Percentiles rank a stretch among this genome's conserved stretches.
These are phyloP conservation scores for Tricholaema leucomelas DNA, from an alignment of 2,113 vertebrate species.

Conservation along the genomic window DNA sequence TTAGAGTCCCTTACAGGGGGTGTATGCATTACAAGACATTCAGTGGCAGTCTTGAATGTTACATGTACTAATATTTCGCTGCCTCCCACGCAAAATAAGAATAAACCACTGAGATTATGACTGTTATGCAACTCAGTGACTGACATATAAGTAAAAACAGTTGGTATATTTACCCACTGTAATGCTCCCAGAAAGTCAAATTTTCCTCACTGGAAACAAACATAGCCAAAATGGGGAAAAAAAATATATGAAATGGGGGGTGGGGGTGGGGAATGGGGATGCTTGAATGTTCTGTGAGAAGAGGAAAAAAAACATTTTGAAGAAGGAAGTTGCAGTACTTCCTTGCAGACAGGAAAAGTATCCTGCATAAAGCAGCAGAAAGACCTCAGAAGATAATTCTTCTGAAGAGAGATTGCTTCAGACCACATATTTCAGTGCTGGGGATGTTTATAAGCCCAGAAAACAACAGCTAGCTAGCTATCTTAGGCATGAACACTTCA, in stretches of 20 bases:
- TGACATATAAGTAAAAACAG: not conserved
- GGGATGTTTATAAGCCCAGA: not conserved
- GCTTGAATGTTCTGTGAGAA: not conserved
- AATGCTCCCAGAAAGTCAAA: not conserved
- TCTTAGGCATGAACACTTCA: not conserved
- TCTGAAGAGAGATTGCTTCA: not conserved
- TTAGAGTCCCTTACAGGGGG: fast-evolving
- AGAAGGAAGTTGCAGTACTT: not conserved
- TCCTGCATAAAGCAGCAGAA: not conserved
- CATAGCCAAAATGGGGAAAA: not conserved
- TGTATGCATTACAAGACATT: not conserved
- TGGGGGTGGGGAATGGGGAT: too few species aligned
- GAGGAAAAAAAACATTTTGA: not conserved
- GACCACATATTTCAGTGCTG: not conserved
- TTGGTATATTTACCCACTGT: constrained; percentile 6
- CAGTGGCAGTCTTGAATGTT: not conserved
- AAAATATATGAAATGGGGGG: not conserved
- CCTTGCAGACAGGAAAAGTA: not conserved
- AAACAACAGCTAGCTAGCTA: not conserved
- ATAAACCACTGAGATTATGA: not conserved
- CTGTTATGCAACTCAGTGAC: not conserved
- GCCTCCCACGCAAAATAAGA: constrained; percentile 22
- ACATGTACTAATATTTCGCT: not conserved
- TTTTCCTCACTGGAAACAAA: not conserved
- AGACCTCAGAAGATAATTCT: not conserved